These are phyloP conservation scores for Xanthorhoe spadicearia DNA, from an alignment of 2,888 invertebrate genomes.

Conservation along the genomic window DNA sequence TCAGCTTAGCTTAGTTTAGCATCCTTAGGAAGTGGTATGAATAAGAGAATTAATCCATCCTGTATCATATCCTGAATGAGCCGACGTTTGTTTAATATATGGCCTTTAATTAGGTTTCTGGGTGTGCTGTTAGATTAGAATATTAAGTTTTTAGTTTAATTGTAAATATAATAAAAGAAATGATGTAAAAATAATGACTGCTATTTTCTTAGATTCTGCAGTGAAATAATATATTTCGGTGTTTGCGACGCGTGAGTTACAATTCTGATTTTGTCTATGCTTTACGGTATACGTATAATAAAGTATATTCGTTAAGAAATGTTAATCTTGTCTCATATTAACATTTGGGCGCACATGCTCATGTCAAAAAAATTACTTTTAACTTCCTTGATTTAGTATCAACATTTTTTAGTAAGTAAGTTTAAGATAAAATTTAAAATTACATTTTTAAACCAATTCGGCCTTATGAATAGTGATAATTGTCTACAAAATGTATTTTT, in stretches of 20 bases:
- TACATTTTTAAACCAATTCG: neutral
- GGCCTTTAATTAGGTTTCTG: neutral
- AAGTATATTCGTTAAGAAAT: no score
- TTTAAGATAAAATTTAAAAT: neutral
- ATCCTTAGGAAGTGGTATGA: neutral
- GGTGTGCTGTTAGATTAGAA: neutral
- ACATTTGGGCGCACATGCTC: no score
- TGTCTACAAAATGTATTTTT: neutral
- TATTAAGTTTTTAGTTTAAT: neutral
- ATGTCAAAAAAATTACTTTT: no score
- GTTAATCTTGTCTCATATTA: neutral
- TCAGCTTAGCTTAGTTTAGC: no score
- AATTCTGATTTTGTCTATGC: neutral
- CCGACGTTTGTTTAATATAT: neutral
- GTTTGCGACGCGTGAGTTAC: neutral
- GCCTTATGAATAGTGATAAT: neutral
- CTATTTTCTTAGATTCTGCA: neutral
- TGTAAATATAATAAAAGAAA: neutral
- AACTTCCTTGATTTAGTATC: no score
- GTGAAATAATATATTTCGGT: neutral
- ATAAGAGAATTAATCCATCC: neutral
- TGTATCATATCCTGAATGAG: neutral
- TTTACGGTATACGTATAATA: no score
- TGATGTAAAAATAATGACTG: neutral
- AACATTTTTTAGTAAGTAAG: neutral